Percentiles rank a stretch among this genome's conserved stretches.
phyloP scores from a whole-genome alignment of 2,113 vertebrate genomes.

The Smithornis capensis region DNA sequence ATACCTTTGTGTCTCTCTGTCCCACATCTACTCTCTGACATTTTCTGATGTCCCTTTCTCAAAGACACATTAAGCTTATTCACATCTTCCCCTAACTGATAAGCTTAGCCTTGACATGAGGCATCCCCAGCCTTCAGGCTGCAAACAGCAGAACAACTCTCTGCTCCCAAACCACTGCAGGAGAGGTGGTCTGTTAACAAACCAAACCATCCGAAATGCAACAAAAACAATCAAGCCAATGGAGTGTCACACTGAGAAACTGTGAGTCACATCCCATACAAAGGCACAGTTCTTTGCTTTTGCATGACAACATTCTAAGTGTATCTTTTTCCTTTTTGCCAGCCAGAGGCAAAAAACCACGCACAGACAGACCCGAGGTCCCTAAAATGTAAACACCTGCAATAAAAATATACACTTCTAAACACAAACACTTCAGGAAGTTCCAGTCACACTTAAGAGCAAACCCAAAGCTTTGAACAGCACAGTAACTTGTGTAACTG shows the following conservation, averaged over 20 bases:
- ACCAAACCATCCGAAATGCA: background rate
- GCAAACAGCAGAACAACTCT: background rate
- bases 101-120: accelerated
- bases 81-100: background rate
- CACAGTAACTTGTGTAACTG: background rate
- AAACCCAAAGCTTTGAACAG: background rate
- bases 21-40: background rate
- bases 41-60: background rate
- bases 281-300: constrained; percentile 53
- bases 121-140: background rate
- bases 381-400: constrained; percentile 39
- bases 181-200: constrained; percentile 2
- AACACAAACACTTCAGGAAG: constrained; percentile 21
- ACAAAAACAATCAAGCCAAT: constrained; percentile 29
- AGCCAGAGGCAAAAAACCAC: constrained; percentile 61
- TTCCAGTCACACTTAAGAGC: constrained; percentile 32
- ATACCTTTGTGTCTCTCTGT: background rate
- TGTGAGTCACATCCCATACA: constrained; percentile 37
- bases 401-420: constrained; percentile 25
- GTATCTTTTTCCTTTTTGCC: constrained; percentile 53
- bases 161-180: accelerated
- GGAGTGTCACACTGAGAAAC: constrained; percentile 15
- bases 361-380: background rate
- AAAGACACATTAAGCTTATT: background rate
- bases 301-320: constrained; percentile 42